phyloP scores from a whole-genome alignment of 2,113 vertebrate genomes.

The Eolophus roseicapilla region DNA sequence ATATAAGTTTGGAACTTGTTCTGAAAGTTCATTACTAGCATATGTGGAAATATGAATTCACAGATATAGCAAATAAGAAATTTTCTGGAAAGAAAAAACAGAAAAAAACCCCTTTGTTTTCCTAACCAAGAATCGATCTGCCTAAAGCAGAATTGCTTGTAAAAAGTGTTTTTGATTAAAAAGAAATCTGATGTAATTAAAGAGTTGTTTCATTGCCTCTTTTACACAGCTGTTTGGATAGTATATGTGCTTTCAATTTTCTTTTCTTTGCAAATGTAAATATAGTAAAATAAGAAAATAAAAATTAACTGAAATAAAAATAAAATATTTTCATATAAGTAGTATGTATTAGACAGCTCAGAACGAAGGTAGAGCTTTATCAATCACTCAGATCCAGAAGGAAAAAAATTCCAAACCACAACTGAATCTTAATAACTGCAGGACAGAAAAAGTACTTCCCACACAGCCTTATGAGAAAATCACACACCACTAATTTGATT shows the following conservation, averaged over 20 bases:
- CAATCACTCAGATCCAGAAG: not conserved
- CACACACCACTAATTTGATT: not conserved
- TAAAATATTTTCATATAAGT: not conserved
- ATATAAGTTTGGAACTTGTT: not conserved
- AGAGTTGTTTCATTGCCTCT: not conserved
- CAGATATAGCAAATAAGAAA: not conserved
- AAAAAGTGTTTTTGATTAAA: not conserved
- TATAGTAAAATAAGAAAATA: not conserved
- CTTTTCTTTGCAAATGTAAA: not conserved
- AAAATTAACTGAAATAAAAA: not conserved
- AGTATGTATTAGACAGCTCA: not conserved
- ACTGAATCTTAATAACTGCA: not conserved
- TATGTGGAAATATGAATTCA: not conserved
- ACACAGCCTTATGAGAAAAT: not conserved
- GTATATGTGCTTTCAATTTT: not conserved
- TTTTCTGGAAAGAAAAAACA: not conserved
- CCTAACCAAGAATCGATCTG: not conserved
- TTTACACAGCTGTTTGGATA: not conserved
- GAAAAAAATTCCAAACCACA: not conserved
- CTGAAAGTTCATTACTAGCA: not conserved
- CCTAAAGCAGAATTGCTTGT: not conserved
- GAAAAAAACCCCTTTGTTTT: rapidly evolving
- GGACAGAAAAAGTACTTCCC: not conserved
- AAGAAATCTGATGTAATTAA: not conserved
- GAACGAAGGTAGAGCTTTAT: not conserved